Conservation (phyloP, 2,888 invertebrate genomes). For the Corbicula japonica region DNA sequence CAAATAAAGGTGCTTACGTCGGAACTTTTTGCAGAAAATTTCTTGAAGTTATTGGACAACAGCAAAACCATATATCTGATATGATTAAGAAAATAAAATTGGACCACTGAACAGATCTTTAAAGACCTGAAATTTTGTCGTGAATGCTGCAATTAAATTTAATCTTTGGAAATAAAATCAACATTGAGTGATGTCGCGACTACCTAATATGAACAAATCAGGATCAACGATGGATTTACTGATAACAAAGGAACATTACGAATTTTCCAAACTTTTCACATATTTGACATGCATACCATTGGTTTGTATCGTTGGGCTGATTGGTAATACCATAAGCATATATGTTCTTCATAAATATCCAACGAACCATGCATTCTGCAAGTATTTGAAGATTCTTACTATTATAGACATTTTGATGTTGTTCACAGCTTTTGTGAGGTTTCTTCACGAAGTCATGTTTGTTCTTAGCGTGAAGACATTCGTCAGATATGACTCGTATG, state of each 20-base stretch:
- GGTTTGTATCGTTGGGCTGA: background rate
- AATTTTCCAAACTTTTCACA: background rate
- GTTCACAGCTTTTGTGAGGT: background rate
- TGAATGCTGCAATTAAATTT: no score
- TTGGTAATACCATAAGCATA: conserved; percentile 17
- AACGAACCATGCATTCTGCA: conserved; percentile 10
- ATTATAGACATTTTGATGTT: conserved; percentile 2
- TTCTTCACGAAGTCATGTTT: background rate
- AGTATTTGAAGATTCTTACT: conserved; percentile 11
- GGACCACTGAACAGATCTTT: no score
- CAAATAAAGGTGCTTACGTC: no score
- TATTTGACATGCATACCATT: conserved; percentile 18
- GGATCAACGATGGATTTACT: background rate
- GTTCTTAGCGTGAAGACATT: background rate
- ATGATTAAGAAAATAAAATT: no score
- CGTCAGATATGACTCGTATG: background rate
- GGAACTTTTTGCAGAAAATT: no score
- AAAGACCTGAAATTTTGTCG: no score
- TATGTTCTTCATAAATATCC: conserved; percentile 17
- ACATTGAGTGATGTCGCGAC: no score
- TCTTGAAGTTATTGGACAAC: no score
- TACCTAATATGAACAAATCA: no score
- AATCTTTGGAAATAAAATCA: no score
- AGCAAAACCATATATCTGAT: no score
- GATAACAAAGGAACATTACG: conserved; percentile 2